These are phyloP conservation scores for Trichopria drosophilae DNA, from an alignment of 2,888 invertebrate genomes.

Conservation along the genomic window DNA sequence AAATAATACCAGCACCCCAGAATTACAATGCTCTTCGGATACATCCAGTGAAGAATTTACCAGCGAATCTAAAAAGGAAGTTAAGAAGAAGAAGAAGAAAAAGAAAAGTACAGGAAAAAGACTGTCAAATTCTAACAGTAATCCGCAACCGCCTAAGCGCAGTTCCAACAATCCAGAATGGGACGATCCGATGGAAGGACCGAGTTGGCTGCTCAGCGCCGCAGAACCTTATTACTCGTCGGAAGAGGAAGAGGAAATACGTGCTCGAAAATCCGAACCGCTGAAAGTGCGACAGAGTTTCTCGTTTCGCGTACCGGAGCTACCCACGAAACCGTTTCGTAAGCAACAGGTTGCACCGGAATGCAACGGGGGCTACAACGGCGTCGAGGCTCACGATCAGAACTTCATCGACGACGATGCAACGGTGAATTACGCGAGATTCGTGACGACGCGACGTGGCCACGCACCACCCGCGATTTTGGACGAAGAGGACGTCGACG, in stretches of 20 bases:
- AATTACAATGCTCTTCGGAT: conserved; percentile 14
- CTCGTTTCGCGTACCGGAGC: not conserved
- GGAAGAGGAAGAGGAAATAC: too few species aligned
- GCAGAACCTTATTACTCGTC: conserved; percentile 14
- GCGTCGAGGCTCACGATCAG: not conserved
- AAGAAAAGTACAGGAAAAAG: not conserved
- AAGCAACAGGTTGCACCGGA: not conserved
- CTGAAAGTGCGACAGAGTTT: not conserved
- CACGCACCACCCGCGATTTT: conserved; percentile 26
- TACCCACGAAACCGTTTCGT: not conserved
- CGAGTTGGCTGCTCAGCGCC: conserved; percentile 48
- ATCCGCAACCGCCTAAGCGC: not conserved
- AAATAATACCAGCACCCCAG: not conserved
- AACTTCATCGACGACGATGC: conserved; percentile 12
- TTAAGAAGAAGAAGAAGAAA: not conserved
- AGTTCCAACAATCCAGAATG: conserved; percentile 4
- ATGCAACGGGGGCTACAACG: not conserved
- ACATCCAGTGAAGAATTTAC: too few species aligned
- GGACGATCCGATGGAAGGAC: conserved; percentile 52
- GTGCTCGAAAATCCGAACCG: too few species aligned
- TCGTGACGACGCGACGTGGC: conserved; percentile 41
- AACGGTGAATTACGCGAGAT: conserved; percentile 27
- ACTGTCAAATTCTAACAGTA: not conserved
- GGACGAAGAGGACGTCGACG: conserved; percentile 44
- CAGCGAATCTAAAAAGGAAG: conserved; percentile 9